Conservation (phyloP, 2,797 vertebrate species). For the Holocentrus rufus region DNA sequence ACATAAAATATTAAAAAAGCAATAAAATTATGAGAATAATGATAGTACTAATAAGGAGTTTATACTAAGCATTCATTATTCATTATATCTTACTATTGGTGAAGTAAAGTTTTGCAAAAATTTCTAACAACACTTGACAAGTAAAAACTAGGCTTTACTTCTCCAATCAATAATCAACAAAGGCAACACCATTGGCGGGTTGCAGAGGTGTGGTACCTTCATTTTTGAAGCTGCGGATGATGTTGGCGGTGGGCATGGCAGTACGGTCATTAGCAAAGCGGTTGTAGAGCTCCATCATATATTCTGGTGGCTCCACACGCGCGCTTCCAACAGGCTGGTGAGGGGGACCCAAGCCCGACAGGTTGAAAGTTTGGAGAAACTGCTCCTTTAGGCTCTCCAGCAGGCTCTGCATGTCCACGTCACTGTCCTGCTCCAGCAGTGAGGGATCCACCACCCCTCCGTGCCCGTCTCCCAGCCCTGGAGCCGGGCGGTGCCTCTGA, state of each 20-base stretch:
- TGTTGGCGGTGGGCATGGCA: slow-evolving; percentile 93
- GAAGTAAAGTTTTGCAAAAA: too few relatives aligned
- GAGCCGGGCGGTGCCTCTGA: slow-evolving; percentile 77
- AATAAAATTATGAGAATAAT: too few relatives aligned
- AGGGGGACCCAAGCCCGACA: slow-evolving; percentile 88
- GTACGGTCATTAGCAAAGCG: slow-evolving; percentile 92
- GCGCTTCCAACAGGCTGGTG: slow-evolving; percentile 66
- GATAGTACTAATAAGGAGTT: neutral
- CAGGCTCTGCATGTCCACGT: slow-evolving; percentile 86
- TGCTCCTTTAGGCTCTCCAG: slow-evolving; percentile 91
- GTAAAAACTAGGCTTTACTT: neutral
- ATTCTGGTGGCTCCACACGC: slow-evolving; percentile 93
- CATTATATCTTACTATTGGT: too few relatives aligned
- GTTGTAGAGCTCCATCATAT: slow-evolving; percentile 99
- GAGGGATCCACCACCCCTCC: slow-evolving; percentile 87
- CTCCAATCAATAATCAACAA: neutral
- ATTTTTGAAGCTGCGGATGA: slow-evolving; percentile 97
- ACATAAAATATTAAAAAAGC: too few relatives aligned
- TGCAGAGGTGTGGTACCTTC: slow-evolving; percentile 85
- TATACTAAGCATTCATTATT: neutral
- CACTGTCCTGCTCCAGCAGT: slow-evolving; percentile 86
- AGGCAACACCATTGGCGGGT: neutral
- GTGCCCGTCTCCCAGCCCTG: slow-evolving; percentile 83
- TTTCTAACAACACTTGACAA: neutral
- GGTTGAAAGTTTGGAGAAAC: slow-evolving; percentile 91